Base-by-base conservation (phyloP, 2,797 vertebrate species). In the Coranthus polyacanthus region DNA sequence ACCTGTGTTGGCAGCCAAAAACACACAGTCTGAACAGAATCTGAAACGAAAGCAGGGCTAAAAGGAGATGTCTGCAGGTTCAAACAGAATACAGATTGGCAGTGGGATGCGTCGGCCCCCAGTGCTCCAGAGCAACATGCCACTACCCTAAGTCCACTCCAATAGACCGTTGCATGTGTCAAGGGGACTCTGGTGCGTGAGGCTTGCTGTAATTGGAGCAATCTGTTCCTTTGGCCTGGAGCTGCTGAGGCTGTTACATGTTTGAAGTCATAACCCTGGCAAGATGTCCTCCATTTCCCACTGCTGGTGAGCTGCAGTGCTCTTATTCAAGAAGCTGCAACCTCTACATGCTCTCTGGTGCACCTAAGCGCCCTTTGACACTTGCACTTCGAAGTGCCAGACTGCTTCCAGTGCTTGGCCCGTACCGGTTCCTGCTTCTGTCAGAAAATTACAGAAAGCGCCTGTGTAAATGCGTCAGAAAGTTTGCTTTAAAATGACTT, bases 181-280 rank as follows among this genome's bases (percentile, higher is more conserved):
- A 83, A 57, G 90, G 90, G 86, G 90, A 92, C 83, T 82, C 68
- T 51, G 71, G 85, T 84, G 84, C 75, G 72, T 88, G 89, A 91
- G 88, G 82, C 78, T 86, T 57, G 77, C 83, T 89, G 91, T 94
- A 93, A 94, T 93, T 93, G 92, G 90, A 90, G 81, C 89, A 92
- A 92, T 93, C 90, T 92, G 87, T 92, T 92, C 84, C 82, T 85
- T 79, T 81, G 82, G 87, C 81, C 85, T 70, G 63, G 59, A 83
- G 87, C 82, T 79, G 83, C 84, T 21, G 72, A 78, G 81, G 63
- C 81, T 79, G 70, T 82, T 80, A 79, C 88, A 85, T 84, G 91
- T 90, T 92, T 91, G 89, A 90, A 93, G 88, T 89, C 86, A 68
- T 83, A 92, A 84, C 86, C 88, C 88, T 72, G 73, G 82, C 79